Evolutionary conservation across 2,113 vertebrate genomes (phyloP), one percentile per base, ranked within the genome.

Genomic region (Heterotis niloticus): DNA sequence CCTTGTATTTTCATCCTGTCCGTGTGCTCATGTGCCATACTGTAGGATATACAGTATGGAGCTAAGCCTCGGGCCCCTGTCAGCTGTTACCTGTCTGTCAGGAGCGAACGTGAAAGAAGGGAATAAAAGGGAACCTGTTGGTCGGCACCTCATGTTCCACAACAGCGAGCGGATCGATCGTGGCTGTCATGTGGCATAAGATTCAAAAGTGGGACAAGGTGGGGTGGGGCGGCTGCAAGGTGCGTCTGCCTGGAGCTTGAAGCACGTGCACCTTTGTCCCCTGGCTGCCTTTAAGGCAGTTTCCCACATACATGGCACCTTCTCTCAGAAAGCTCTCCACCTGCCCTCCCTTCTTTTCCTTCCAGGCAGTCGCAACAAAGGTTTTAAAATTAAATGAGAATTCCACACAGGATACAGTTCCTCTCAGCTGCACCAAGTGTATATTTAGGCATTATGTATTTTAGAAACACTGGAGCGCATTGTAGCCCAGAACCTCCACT

Each of bases 401-500:
- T 76, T 34, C n/a, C 29, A 60, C 23, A 24, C 29, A 51, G 23
- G 51, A 52, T 24, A 51, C 44, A 72, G 51, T 72, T 54, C 20
- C 51, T 51, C 28, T 0, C 2, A 1, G n/a, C 13, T 5, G 10
- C 5, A 71, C 68, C 44, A 14, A 13, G n/a, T 12, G 51, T 9
- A 72, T 20, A 34, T 54, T 71, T 52, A 54, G 23, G 18, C 17
- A 23, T 12, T 5, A 17, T 23, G 52, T 34, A 54, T 72, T 52
- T 20, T 51, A 54, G 44, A n/a, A 72, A 51, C 23, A 20, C 69
- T 23, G 7, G 51, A 72, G 79, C 77, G 17, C 81, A 80, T 83
- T 86, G 84, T 85, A 86, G 86, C 85, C 86, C 79, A 92, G 89
- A 91, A 88, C 84, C 72, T 87, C 82, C 88, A 86, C 62, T 72